Evolutionary conservation across 2,113 vertebrate genomes (phyloP).

Genomic region (Gymnogyps californianus): DNA sequence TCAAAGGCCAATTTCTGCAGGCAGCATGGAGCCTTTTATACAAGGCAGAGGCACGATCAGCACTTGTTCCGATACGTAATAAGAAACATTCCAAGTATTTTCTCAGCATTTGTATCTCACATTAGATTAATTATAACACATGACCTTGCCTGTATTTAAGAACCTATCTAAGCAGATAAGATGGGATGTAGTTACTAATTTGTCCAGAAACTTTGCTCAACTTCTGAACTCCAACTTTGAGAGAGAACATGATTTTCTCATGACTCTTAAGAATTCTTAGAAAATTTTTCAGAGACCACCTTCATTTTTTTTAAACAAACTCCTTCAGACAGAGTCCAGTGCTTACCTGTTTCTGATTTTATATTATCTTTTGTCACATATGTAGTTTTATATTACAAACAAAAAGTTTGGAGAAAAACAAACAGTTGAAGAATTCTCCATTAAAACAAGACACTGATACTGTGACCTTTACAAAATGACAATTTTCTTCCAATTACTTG

Average conservation of each 20-base stretch:
- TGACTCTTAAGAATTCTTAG: background rate
- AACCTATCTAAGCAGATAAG: background rate
- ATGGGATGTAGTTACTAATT: background rate
- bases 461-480: background rate
- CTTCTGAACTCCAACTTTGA: background rate
- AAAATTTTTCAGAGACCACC: background rate
- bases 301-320: background rate
- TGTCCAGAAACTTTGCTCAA: background rate
- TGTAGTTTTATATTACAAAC: background rate
- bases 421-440: background rate
- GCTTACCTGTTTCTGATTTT: background rate
- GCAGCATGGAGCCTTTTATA: background rate
- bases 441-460: background rate
- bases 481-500: background rate
- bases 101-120: background rate
- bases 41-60: background rate
- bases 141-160: background rate
- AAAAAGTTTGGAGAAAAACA: background rate
- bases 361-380: background rate
- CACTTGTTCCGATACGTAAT: background rate
- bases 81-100: background rate
- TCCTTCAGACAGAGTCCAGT: background rate
- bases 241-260: background rate
- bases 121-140: background rate
- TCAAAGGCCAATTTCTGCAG: background rate